phyloP scores from a whole-genome alignment of 2,888 invertebrate genomes.

The Hypomecis atomaria region DNA sequence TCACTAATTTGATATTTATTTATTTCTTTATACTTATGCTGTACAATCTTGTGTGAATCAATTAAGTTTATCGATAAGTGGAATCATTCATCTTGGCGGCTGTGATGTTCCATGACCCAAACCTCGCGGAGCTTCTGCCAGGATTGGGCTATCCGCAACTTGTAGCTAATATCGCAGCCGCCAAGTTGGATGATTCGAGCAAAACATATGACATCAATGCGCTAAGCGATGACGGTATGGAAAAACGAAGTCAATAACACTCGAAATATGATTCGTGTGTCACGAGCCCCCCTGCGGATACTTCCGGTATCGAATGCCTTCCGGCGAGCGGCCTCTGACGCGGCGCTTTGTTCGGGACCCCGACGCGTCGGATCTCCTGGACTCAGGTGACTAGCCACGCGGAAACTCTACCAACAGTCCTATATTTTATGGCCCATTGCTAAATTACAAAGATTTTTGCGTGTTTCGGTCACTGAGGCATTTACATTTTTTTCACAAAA shows the following conservation, averaged over 20 bases:
- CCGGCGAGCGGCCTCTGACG: constrained; percentile 76
- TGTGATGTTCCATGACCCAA: no score
- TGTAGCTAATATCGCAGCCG: no score
- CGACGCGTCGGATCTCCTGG: constrained; percentile 68
- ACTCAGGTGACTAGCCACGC: constrained; percentile 67
- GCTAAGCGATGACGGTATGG: constrained; percentile 4
- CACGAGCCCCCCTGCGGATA: constrained; percentile 67
- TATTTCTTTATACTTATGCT: no score
- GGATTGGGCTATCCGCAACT: no score
- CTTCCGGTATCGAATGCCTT: constrained; percentile 79
- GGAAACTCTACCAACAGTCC: constrained; percentile 52
- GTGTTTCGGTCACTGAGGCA: background rate
- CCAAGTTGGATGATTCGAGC: no score
- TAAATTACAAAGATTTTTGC: constrained; percentile 9
- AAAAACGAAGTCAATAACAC: constrained; percentile 21
- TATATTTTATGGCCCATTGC: constrained; percentile 12
- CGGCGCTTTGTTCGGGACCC: constrained; percentile 69
- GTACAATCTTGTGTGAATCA: no score
- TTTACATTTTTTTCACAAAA: no score
- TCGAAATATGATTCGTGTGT: constrained; percentile 42
- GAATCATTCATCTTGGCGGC: no score
- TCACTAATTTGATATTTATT: no score
- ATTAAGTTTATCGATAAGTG: no score
- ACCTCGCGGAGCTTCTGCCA: no score
- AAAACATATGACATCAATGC: constrained; percentile 12